A percentile compares a stretch with the other conserved stretches of the same genome.
These are phyloP conservation scores for Drosophila takahashii DNA, from an alignment of 1,140 invertebrate genomes.

Conservation along the genomic window DNA sequence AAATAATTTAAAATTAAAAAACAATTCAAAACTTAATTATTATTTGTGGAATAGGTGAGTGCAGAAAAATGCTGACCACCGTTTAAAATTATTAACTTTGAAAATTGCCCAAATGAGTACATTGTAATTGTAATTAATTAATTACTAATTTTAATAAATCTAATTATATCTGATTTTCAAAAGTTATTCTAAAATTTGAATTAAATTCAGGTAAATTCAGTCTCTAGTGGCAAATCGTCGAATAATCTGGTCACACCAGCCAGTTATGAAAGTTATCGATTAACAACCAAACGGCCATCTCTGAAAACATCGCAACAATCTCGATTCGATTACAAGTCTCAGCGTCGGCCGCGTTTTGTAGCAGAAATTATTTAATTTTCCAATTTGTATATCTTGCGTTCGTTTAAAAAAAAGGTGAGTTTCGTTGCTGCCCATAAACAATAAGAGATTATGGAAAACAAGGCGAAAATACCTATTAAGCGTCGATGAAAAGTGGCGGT, in stretches of 20 bases:
- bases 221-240: background rate
- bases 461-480: background rate
- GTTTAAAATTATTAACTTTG: too few species aligned
- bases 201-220: background rate
- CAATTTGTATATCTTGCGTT: constrained; percentile 40
- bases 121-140: too few species aligned
- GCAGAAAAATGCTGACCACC: too few species aligned
- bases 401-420: constrained; percentile 55
- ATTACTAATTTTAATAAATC: too few species aligned
- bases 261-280: background rate
- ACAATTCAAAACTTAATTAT: background rate
- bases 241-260: background rate
- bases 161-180: too few species aligned
- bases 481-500: constrained; percentile 4
- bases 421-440: background rate
- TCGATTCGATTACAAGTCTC: constrained; percentile 22
- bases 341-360: constrained; percentile 68
- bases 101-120: too few species aligned
- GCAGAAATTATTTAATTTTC: constrained; percentile 39
- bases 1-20: background rate
- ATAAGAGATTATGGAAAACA: background rate
- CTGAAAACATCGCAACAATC: constrained; percentile 4
- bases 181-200: background rate
- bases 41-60: too few species aligned
- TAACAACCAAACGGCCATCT: background rate